Base-by-base conservation (phyloP, 2,888 invertebrate genomes). In the Drosophila mayaguana region DNA sequence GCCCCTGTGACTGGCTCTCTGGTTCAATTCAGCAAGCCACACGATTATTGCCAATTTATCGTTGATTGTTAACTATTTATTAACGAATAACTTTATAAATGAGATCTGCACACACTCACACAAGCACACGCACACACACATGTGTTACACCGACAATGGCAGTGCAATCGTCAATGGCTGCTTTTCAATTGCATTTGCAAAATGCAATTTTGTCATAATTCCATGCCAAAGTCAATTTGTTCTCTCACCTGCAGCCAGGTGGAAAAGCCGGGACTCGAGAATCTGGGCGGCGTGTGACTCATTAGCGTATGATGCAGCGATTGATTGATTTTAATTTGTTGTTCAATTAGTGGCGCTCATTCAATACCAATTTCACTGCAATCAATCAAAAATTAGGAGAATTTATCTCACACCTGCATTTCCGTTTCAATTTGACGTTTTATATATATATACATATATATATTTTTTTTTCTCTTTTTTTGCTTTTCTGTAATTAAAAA, bases 41-140 rank as follows among this genome's bases (percentile, higher is more conserved):
- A 63, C 63, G 48, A 64, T 62, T 60, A 69, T 72, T 85, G 80
- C 61, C 89, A 85, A 85, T 85, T 85, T 89, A 85, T 73, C 75
- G 80, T 63, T 80, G 74, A 85, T 89, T 85, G 86, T 83, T 80
- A 85, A 89, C 86, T 83, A 89, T 85, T 88, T 85, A 85, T 85
- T 89, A 88, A 88, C 77, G 75, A 72, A 88, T 82, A 87, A 80
- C 83, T 75, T 75, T 75, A 89, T 88, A 88, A 87, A 85, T 68
- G 72, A 75, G 71, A 57, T 50, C 46, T 18, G 36, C 57, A 66
- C 36, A 55, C 25, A 51, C 36, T 20, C 36, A 46, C 46, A 75
- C 18, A 8, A 38, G 25, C 20, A 18, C 22, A 20, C 11, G 2
- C 43, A 20, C 18, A 11, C 43, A 43, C 20, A 11, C 18, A 18